A percentile compares a stretch with the other conserved stretches of the same genome.
Evolutionary conservation across 2,888 invertebrate genomes (phyloP).

Genomic region (Troglohyphantes excavatus): DNA sequence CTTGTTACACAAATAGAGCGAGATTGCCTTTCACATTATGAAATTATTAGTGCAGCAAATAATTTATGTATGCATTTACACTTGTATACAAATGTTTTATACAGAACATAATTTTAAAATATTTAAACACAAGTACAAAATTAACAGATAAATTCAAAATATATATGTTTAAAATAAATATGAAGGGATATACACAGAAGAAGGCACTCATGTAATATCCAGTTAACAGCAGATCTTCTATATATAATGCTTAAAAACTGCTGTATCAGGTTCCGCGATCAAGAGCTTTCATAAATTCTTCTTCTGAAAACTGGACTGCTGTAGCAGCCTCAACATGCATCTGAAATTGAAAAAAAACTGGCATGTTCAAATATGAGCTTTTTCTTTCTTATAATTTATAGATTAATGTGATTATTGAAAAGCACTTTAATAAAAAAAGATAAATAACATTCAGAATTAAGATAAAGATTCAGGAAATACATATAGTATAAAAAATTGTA

Average conservation of each 20-base stretch:
- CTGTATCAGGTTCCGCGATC: constrained; percentile 82
- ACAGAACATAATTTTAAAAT: no score
- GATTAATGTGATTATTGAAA: no score
- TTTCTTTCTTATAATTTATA: no score
- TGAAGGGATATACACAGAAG: constrained; percentile 62
- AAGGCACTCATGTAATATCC: constrained; percentile 70
- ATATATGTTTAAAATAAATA: constrained; percentile 23
- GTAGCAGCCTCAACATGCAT: constrained; percentile 84
- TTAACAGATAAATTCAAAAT: background rate
- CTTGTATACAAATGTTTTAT: background rate
- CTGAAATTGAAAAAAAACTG: constrained; percentile 80
- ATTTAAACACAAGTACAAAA: constrained; percentile 1
- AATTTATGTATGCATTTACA: background rate
- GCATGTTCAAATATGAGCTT: no score
- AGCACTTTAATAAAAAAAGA: no score
- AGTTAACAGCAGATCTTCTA: constrained; percentile 11
- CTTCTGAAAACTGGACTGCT: constrained; percentile 83
- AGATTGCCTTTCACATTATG: no score
- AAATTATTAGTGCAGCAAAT: background rate
- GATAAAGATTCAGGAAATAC: no score
- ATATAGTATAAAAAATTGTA: no score
- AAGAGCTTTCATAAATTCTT: constrained; percentile 83
- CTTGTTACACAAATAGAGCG: no score
- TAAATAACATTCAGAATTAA: no score
- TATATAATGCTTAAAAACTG: constrained; percentile 14